Base-by-base conservation (phyloP, 2,888 invertebrate genomes). In the Galerucella pusilla region DNA sequence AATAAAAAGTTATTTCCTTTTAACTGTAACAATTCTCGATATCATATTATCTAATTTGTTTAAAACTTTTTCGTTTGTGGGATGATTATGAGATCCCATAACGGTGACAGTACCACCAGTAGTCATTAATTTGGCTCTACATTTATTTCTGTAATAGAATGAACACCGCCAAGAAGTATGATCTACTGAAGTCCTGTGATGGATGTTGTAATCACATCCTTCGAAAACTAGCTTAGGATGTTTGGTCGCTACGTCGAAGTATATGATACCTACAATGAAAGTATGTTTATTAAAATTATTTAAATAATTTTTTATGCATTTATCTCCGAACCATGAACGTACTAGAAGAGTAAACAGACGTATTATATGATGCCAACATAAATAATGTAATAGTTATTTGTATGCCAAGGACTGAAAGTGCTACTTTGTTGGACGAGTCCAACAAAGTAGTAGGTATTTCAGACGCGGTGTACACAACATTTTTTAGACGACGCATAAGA, bases 211-310 rank as follows among this genome's bases (percentile, higher is more conserved):
- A 66, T 80, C 78, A 52, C 78, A 77, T 16, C 76, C 77, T 52
- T 81, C 80, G 64, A 79, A 79, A 20, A 81, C 75, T 25, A 81
- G 74, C 74, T 81, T 80, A 6, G 80, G 80, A 71, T 81, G 74
- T 75, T 81, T 81, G 65, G 77, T 78, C 10, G 78, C 80, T 25
- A 73, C 64, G 52, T 80, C 79, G 70, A 80, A 80, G 61, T 80
- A 81, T 12, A 81, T 74, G 60, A 75, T 57, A 68, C 77, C 80
- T 80, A 68, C 64, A 80, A 78, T 12, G 2, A 14, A 49, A 49
- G 12, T 42, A 7, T 7, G 35, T 42, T 42, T 6, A 9, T 5
- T 35, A 42, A 42, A 9, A 42, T 42, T 42, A 42, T 42, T 42
- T 42, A 42, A 42, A 49, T 49, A 2, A 14, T 11, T 49, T 14